Percentiles rank a stretch among this genome's conserved stretches.
These are phyloP conservation scores for Vanessa atalanta DNA, from an alignment of 1,140 invertebrate genomes.

Conservation along the genomic window DNA sequence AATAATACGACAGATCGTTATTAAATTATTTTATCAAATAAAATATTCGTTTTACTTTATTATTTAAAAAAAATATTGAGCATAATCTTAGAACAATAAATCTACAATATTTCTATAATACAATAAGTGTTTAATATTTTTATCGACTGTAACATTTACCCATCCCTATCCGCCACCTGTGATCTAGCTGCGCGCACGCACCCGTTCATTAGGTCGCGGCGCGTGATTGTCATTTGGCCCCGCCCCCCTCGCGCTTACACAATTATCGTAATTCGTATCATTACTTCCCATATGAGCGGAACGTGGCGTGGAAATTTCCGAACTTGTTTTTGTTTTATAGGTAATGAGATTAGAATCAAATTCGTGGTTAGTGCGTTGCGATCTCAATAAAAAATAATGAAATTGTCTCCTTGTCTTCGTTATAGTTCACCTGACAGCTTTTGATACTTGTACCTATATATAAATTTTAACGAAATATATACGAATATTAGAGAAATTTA, in stretches of 20 bases:
- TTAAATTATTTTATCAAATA: too few relatives aligned
- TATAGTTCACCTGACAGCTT: background rate
- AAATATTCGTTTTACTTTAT: too few relatives aligned
- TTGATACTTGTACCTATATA: background rate
- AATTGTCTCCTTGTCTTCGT: conserved; percentile 2
- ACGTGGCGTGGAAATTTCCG: conserved; percentile 40
- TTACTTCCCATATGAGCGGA: conserved; percentile 49
- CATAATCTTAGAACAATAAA: too few relatives aligned
- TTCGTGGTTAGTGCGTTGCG: conserved; percentile 1
- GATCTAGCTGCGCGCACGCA: conserved; percentile 51
- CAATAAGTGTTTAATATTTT: background rate
- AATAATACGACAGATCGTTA: too few relatives aligned
- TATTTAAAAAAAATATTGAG: too few relatives aligned
- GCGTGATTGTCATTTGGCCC: conserved; percentile 74
- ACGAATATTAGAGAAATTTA: too few relatives aligned
- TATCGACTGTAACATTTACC: conserved; percentile 16
- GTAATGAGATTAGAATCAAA: conserved; percentile 23
- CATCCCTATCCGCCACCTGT: conserved; percentile 53
- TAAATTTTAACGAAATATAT: background rate
- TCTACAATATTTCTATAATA: too few relatives aligned
- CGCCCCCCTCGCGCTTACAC: conserved; percentile 61
- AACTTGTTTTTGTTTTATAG: conserved; percentile 35
- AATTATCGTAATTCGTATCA: conserved; percentile 75
- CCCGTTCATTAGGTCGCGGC: conserved; percentile 67
- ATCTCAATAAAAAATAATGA: conserved; percentile 9